Evolutionary conservation across 2,888 invertebrate species (phyloP).

Genomic region (Ophraella communa): DNA sequence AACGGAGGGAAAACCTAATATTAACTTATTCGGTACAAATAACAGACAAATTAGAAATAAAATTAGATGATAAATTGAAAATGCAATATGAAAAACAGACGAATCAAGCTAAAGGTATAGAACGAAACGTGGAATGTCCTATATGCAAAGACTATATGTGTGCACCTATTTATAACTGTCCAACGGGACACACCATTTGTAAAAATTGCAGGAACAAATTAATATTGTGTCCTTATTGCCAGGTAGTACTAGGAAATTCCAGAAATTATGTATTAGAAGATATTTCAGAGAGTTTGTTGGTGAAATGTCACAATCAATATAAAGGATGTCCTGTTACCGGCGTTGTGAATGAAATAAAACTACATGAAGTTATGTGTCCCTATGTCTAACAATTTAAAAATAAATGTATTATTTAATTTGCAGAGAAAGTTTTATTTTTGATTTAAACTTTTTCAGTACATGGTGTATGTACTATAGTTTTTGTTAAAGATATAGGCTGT

Average conservation of each 20-base stretch:
- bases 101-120: conserved; percentile 11
- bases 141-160: conserved; percentile 52
- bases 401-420: neutral
- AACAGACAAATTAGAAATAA: too few relatives aligned
- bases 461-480: too few relatives aligned
- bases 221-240: conserved; percentile 48
- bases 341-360: conserved; percentile 33
- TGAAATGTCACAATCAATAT: conserved; percentile 46
- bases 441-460: too few relatives aligned
- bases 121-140: conserved; percentile 48
- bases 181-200: conserved; percentile 51
- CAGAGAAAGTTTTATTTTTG: neutral
- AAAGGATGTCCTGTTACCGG: conserved; percentile 44
- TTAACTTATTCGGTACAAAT: conserved; percentile 29
- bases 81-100: neutral
- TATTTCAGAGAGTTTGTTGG: conserved; percentile 43
- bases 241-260: conserved; percentile 43
- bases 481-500: too few relatives aligned
- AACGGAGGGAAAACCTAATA: conserved; percentile 17
- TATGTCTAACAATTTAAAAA: conserved; percentile 15
- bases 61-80: neutral
- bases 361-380: conserved; percentile 33
- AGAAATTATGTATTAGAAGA: conserved; percentile 49
- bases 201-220: conserved; percentile 42
- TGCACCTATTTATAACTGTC: conserved; percentile 51